Base-by-base conservation (phyloP, 1,140 invertebrate genomes). In the Drosophila miranda region DNA sequence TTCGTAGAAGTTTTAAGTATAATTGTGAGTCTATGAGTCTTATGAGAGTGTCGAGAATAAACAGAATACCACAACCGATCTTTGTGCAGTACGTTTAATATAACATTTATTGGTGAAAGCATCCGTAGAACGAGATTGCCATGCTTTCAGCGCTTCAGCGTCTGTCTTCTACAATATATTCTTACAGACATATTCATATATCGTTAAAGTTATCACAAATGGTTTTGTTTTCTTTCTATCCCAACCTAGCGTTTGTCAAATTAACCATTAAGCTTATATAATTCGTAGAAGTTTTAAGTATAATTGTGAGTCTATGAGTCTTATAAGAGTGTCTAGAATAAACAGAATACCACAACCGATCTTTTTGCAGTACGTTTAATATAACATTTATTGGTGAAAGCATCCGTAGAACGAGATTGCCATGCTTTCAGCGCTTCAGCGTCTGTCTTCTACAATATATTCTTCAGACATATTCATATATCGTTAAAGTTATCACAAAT, bases 121-220 rank as follows among this genome's bases (percentile, higher is more conserved):
- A 72, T 45, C 38, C 48, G 41, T 50, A 50, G 34, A 56, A 34
- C 46, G 64, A 68, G 62, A 68, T 55, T 68, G 54, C 55, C 67
- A 68, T 68, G 64, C 64, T 50, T 23, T 66, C 28, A 43, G 60
- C 48, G 49, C 64, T 46, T 66, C 48, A 46, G 55, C 45, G 62
- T 54, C 62, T 5, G 23, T 26, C 23, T 63, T 60, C 45, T 53
- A 77, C 28, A 69, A 75, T 53, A 60, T 72, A 42, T 84, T 61
- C 53, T 72, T 76, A 52, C 51, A 75, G 46, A 49, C 55, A 63
- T 58, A 62, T 42, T 66, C 60, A 62, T 74, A 73, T 73, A 78
- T 72, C 51, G 53, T 59, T 16, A 61, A 54, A 51, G 51, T 67
- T 84, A 84, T 84, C 80, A 84, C 80, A 84, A 83, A 71, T 80